A percentile compares a stretch with the other conserved stretches of the same genome.
phyloP scores from a whole-genome alignment of 2,888 invertebrate species.

The Spilosoma lubricipeda region DNA sequence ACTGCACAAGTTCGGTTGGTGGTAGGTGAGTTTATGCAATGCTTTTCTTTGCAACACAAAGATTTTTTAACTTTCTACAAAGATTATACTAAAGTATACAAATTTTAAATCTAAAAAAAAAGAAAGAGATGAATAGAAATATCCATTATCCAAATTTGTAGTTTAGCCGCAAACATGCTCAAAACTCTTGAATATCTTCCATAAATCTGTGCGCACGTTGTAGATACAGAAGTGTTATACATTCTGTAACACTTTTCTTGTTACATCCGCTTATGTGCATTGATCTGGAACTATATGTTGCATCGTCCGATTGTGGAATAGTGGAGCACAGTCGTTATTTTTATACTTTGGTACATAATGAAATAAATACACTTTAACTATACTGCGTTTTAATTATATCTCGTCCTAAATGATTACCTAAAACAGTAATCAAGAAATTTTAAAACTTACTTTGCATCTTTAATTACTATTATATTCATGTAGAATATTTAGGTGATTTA shows the following conservation, averaged over 20 bases:
- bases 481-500: conserved; percentile 9
- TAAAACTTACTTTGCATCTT: background rate
- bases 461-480: background rate
- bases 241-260: conserved; percentile 17
- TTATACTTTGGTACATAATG: conserved; percentile 28
- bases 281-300: conserved; percentile 39
- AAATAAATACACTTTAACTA: conserved; percentile 30
- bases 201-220: background rate
- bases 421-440: conserved; percentile 3
- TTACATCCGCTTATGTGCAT: conserved; percentile 35
- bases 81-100: background rate
- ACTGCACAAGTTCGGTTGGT: background rate
- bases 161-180: background rate
- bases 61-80: too few relatives aligned
- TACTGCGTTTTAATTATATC: conserved; percentile 35
- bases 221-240: conserved; percentile 6
- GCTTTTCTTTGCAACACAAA: background rate
- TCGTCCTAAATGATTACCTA: conserved; percentile 5
- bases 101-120: background rate
- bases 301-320: conserved; percentile 42
- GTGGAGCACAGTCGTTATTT: conserved; percentile 37
- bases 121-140: background rate
- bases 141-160: background rate
- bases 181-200: background rate
- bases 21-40: conserved; percentile 9